Percentiles rank a stretch among this genome's conserved stretches.
phyloP scores from a whole-genome alignment of 1,140 invertebrate genomes.

The Amyelois transitella region DNA sequence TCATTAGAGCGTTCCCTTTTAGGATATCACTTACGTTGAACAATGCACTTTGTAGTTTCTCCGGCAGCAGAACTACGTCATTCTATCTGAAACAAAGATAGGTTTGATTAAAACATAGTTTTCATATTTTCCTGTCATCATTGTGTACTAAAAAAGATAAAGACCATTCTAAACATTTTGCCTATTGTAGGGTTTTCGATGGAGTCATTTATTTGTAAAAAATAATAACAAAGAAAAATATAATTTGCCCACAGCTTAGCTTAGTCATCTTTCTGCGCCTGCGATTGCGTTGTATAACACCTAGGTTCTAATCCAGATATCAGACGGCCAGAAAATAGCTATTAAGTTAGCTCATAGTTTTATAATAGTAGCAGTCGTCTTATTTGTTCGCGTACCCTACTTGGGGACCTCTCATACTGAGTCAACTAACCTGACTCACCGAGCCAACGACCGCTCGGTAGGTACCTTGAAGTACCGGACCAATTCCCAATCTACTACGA shows the following conservation, averaged over 20 bases:
- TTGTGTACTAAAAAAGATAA: neutral
- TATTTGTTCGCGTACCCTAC: neutral
- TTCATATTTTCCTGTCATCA: too few species aligned
- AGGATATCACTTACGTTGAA: neutral
- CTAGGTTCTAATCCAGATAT: too few species aligned
- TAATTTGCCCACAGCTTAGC: too few species aligned
- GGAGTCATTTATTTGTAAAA: too few species aligned
- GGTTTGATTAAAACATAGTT: slow-evolving; percentile 14
- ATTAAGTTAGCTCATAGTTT: too few species aligned
- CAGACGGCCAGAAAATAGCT: too few species aligned
- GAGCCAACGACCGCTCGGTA: slow-evolving; percentile 46
- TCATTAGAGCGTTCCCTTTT: neutral
- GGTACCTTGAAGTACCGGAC: slow-evolving; percentile 14
- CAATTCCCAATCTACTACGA: neutral
- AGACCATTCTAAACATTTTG: neutral
- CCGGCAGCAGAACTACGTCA: slow-evolving; percentile 39
- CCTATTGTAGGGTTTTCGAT: too few species aligned
- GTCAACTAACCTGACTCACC: slow-evolving; percentile 39
- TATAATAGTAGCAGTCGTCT: too few species aligned
- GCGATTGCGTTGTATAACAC: too few species aligned
- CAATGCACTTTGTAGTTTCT: neutral
- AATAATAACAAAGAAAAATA: too few species aligned
- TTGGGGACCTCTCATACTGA: slow-evolving; percentile 10
- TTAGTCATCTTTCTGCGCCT: too few species aligned
- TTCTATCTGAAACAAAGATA: slow-evolving; percentile 48